Evolutionary conservation across 30 jellyfish, hydroid and myxozoan genomes (phyloP).

Genomic region (Rhopilema esculentum): DNA sequence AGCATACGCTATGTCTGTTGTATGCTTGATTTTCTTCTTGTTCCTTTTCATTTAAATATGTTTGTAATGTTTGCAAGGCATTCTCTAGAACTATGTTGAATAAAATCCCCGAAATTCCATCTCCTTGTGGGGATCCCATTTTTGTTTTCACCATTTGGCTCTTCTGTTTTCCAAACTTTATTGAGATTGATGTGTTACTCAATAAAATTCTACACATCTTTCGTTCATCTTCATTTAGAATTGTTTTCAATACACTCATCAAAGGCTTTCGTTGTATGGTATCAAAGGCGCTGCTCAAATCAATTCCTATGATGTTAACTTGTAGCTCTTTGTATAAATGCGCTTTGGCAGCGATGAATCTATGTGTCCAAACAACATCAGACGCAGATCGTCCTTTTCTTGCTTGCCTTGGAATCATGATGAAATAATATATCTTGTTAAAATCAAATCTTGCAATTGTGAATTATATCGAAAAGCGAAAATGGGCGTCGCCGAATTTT

Average conservation of each 20-base stretch:
- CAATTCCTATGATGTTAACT: conserved; percentile 19
- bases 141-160: conserved; percentile 44
- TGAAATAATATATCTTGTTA: no score
- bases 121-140: conserved; percentile 47
- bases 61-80: conserved; percentile 50
- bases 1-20: conserved; percentile 21
- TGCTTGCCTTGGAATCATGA: no score
- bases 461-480: no score
- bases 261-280: conserved; percentile 46
- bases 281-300: conserved; percentile 27
- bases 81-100: conserved; percentile 30
- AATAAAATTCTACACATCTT: conserved; percentile 44
- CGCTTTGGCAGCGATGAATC: conserved; percentile 45
- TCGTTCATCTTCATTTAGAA: conserved; percentile 30
- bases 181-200: conserved; percentile 43
- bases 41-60: conserved; percentile 30
- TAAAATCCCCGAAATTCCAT: conserved; percentile 27
- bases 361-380: conserved; percentile 33
- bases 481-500: no score
- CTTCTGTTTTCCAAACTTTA: conserved; percentile 27
- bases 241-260: conserved; percentile 30
- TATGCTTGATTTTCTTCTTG: conserved; percentile 22
- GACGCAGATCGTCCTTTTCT: conserved; percentile 46
- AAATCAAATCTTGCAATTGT: no score
- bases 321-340: no score